Evolutionary conservation across 2,888 invertebrate genomes (phyloP).

Genomic region (Agrilus cyanescens): DNA sequence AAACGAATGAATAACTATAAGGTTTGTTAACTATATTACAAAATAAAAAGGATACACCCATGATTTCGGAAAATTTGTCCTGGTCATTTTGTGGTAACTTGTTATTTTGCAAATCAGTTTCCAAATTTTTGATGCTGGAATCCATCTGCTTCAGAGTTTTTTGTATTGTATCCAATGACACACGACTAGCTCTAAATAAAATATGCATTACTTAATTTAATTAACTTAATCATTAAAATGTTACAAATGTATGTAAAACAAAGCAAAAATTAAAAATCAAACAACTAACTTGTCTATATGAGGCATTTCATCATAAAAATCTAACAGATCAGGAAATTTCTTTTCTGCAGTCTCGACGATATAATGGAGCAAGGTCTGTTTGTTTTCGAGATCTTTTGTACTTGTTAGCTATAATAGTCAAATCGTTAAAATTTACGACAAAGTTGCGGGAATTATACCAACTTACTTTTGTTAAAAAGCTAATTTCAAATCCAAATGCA

Average conservation of each 20-base stretch:
- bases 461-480: constrained; percentile 80
- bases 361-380: constrained; percentile 85
- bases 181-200: constrained; percentile 60
- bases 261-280: neutral
- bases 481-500: constrained; percentile 94
- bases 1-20: no score
- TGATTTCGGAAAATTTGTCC: constrained; percentile 74
- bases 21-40: neutral
- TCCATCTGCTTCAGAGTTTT: constrained; percentile 79
- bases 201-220: neutral
- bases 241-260: neutral
- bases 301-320: constrained; percentile 75
- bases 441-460: neutral
- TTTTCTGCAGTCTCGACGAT: constrained; percentile 77
- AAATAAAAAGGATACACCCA: constrained; percentile 54
- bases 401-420: constrained; percentile 51
- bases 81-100: constrained; percentile 66
- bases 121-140: constrained; percentile 72
- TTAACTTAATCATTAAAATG: neutral
- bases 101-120: constrained; percentile 81
- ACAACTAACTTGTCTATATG: constrained; percentile 63
- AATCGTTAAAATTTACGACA: constrained; percentile 7
- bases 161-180: constrained; percentile 71
- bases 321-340: constrained; percentile 76
- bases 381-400: constrained; percentile 90